A percentile compares a stretch with the other conserved stretches of the same genome.
These are phyloP conservation scores for Zaprionus taronus DNA, from an alignment of 1,140 invertebrate species.

Conservation along the genomic window DNA sequence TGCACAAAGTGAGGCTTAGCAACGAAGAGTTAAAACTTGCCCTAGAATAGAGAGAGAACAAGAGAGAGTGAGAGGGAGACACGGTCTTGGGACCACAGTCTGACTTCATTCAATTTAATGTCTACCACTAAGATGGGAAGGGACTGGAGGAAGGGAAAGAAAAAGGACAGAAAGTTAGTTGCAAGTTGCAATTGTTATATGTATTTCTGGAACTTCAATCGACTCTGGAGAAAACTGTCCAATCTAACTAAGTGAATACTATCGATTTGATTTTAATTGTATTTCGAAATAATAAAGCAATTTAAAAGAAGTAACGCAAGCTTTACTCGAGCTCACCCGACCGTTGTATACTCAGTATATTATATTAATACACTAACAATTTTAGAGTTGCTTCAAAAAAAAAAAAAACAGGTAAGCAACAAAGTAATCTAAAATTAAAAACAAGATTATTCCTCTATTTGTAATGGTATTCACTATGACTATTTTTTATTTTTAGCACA, in stretches of 20 bases:
- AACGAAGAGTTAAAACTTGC: background rate
- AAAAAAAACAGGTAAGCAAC: too few species aligned
- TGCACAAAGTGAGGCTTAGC: background rate
- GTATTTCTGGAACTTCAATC: background rate
- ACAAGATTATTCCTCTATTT: too few species aligned
- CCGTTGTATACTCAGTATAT: too few species aligned
- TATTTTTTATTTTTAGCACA: too few species aligned
- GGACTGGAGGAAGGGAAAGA: background rate
- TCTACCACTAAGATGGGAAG: background rate
- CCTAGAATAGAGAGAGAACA: background rate
- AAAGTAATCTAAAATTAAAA: too few species aligned
- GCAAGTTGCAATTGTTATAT: conserved; percentile 7
- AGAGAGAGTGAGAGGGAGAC: background rate
- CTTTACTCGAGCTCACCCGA: too few species aligned
- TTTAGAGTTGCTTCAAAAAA: too few species aligned
- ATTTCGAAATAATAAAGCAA: background rate
- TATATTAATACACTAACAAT: too few species aligned
- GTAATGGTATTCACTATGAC: too few species aligned
- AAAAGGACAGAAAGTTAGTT: background rate
- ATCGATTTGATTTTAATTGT: background rate
- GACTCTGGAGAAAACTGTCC: background rate
- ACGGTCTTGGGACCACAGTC: background rate
- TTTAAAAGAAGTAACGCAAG: background rate
- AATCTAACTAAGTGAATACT: conserved; percentile 2
- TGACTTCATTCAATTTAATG: conserved; percentile 4